Conservation (phyloP, 2,888 invertebrate species). For the Meiosimyza decipiens region DNA sequence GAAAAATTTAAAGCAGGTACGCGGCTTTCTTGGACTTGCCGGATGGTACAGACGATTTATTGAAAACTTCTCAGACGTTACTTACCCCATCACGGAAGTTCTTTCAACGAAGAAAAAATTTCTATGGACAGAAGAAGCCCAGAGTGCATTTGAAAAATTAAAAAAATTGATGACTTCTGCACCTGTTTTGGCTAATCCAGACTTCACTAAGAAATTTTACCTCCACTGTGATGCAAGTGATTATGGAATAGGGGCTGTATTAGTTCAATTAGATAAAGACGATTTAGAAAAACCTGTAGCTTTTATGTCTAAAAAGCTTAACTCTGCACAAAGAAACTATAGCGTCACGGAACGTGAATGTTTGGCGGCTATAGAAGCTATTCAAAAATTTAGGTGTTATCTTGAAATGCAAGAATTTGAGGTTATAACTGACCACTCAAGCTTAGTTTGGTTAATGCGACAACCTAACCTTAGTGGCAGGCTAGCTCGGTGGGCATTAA, state of each 20-base stretch:
- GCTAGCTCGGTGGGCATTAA: constrained; percentile 30
- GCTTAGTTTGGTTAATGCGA: constrained; percentile 38
- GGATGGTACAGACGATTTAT: constrained; percentile 29
- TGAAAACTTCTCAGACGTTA: constrained; percentile 17
- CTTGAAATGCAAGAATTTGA: constrained; percentile 39
- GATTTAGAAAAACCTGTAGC: constrained; percentile 22
- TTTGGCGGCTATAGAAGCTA: constrained; percentile 32
- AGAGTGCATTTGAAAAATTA: not conserved
- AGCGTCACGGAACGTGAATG: constrained; percentile 41
- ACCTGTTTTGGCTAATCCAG: not conserved
- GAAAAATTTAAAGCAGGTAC: constrained; percentile 9
- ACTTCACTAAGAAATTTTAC: constrained; percentile 34
- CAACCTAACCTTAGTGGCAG: constrained; percentile 30
- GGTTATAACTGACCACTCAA: constrained; percentile 40
- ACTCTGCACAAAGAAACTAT: not conserved
- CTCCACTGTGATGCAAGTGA: constrained; percentile 40
- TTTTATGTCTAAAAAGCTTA: constrained; percentile 25
- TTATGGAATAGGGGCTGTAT: constrained; percentile 35
- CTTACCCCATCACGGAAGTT: constrained; percentile 12
- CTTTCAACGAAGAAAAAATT: constrained; percentile 17
- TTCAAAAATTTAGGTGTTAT: constrained; percentile 39
- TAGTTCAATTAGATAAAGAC: constrained; percentile 36
- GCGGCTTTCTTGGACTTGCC: constrained; percentile 12
- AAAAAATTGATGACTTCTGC: not conserved
- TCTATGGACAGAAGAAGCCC: not conserved